Conservation (phyloP, 1,140 invertebrate species). For the Drosophila teissieri region DNA sequence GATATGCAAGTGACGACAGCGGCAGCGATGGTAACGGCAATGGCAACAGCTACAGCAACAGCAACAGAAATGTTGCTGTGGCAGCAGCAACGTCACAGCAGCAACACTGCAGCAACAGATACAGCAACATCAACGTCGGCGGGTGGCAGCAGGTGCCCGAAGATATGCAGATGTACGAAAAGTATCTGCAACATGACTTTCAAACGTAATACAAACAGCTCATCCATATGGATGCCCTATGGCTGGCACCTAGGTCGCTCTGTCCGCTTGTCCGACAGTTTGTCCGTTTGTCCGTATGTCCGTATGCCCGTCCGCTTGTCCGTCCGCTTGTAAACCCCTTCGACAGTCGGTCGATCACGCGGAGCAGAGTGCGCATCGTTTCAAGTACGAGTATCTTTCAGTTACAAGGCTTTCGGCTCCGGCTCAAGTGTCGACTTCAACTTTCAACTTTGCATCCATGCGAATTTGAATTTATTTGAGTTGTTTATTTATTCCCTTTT, state of each 20-base stretch:
- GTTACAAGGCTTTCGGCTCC: constrained; percentile 53
- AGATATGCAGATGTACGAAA: constrained; percentile 67
- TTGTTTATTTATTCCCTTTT: constrained; percentile 50
- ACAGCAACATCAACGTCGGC: constrained; percentile 27
- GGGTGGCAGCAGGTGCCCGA: constrained; percentile 47
- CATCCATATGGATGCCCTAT: constrained; percentile 52
- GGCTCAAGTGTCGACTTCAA: constrained; percentile 59
- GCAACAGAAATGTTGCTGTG: constrained; percentile 2
- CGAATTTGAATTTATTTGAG: constrained; percentile 33
- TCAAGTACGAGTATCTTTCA: constrained; percentile 66
- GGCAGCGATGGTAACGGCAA: constrained; percentile 30
- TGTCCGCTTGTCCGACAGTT: constrained; percentile 17
- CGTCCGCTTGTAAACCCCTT: constrained; percentile 28
- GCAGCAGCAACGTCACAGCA: constrained; percentile 8
- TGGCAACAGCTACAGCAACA: neutral
- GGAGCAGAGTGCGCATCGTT: constrained; percentile 59
- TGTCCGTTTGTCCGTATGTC: constrained; percentile 8
- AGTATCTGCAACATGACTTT: constrained; percentile 79
- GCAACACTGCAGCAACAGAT: neutral
- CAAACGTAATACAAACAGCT: constrained; percentile 82
- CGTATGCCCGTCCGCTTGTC: constrained; percentile 4
- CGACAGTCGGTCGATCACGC: constrained; percentile 80
- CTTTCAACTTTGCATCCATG: constrained; percentile 76
- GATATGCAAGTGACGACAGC: constrained; percentile 76
- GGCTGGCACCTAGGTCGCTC: constrained; percentile 21